Evolutionary conservation across 2,113 vertebrate species (phyloP).

Genomic region (Percopsis transmontana): DNA sequence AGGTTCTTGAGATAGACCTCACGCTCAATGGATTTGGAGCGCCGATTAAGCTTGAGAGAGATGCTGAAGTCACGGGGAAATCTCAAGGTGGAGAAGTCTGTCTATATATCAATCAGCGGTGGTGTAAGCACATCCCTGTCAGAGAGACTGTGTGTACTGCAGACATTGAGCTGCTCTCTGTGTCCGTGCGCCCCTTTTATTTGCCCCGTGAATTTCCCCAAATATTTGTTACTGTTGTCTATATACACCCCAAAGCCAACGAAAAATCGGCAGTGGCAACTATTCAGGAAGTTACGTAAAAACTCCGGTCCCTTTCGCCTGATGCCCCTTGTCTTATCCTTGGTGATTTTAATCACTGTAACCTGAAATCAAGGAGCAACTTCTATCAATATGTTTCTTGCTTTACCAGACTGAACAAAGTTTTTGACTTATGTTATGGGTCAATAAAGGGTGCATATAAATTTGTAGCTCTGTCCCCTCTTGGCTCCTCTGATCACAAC

Average conservation of each 20-base stretch:
- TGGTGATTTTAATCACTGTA: neutral
- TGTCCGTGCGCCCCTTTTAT: too few relatives aligned
- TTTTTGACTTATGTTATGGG: neutral
- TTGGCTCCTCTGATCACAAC: neutral
- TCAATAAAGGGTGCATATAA: conserved; percentile 1
- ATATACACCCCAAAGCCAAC: conserved; percentile 1
- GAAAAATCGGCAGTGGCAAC: neutral
- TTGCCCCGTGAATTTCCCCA: too few relatives aligned
- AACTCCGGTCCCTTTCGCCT: neutral
- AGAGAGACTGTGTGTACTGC: too few relatives aligned
- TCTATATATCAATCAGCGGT: neutral
- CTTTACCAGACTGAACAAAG: neutral
- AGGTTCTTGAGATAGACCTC: neutral
- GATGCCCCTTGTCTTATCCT: neutral
- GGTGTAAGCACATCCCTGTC: too few relatives aligned
- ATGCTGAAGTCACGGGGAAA: neutral
- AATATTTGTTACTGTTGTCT: conserved; percentile 1
- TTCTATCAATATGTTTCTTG: neutral
- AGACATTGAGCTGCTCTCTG: too few relatives aligned
- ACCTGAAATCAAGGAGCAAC: neutral
- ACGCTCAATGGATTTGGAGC: too few relatives aligned
- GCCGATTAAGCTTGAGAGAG: neutral
- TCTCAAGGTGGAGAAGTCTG: neutral
- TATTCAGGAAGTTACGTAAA: neutral
- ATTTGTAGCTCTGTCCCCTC: neutral